A percentile compares a stretch with the other conserved stretches of the same genome.
phyloP scores from a whole-genome alignment of 2,888 invertebrate genomes.

The Cyclophora albipunctata region DNA sequence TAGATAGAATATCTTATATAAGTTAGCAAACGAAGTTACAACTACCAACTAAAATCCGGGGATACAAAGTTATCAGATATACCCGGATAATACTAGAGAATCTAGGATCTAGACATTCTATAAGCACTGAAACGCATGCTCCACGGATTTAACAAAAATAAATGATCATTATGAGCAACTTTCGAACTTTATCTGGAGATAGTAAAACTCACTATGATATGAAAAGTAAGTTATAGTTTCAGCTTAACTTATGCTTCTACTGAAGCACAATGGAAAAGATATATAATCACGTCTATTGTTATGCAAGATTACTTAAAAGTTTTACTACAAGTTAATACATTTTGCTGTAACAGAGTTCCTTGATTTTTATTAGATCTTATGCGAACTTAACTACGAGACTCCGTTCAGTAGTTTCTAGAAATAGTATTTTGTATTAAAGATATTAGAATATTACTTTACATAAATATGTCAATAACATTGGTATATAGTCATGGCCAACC shows the following conservation, averaged over 20 bases:
- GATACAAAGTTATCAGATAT: not conserved
- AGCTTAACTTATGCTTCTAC: not conserved
- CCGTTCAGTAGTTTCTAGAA: too few relatives aligned
- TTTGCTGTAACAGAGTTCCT: too few relatives aligned
- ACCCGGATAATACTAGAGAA: too few relatives aligned
- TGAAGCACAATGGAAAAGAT: slow-evolving; percentile 1
- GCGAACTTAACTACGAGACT: too few relatives aligned
- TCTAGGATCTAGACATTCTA: too few relatives aligned
- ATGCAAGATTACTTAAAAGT: slow-evolving; percentile 1
- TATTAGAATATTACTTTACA: too few relatives aligned
- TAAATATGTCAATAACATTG: too few relatives aligned
- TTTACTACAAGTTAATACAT: not conserved
- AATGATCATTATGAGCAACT: slow-evolving; percentile 4
- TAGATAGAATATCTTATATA: too few relatives aligned
- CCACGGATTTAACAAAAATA: slow-evolving; percentile 5
- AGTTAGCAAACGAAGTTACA: too few relatives aligned
- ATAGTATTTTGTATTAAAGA: too few relatives aligned
- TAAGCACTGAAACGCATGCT: not conserved
- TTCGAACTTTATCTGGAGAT: slow-evolving; percentile 3
- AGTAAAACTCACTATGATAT: slow-evolving; percentile 2
- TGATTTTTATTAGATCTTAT: too few relatives aligned
- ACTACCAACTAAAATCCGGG: not conserved
- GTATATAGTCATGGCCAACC: too few relatives aligned
- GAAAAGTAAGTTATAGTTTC: not conserved
- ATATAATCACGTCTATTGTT: not conserved